Evolutionary conservation across 1,140 invertebrate genomes (phyloP).

Genomic region (Brachionus angularis): DNA sequence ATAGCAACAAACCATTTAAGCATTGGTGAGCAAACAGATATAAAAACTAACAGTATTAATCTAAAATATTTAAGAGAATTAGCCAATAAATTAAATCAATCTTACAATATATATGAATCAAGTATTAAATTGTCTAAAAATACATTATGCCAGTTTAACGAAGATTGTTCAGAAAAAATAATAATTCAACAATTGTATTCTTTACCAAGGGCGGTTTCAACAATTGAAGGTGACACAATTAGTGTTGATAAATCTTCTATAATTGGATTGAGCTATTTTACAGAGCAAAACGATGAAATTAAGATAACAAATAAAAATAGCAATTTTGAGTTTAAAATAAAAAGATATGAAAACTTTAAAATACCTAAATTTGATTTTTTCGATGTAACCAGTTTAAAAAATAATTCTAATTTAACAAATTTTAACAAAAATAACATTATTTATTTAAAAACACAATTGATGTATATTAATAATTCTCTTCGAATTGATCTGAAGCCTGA

Average conservation of each 20-base stretch:
- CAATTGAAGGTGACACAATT: background rate
- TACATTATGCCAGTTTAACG: too few species aligned
- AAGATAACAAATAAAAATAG: background rate
- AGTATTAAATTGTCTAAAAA: too few species aligned
- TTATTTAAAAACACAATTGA: background rate
- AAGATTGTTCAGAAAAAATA: too few species aligned
- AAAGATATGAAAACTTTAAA: background rate
- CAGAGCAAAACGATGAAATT: background rate
- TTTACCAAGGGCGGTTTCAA: too few species aligned
- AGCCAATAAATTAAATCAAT: background rate
- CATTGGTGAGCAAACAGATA: background rate
- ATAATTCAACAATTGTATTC: too few species aligned
- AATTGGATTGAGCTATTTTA: background rate
- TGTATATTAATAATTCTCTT: background rate
- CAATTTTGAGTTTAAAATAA: background rate
- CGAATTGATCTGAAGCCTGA: background rate
- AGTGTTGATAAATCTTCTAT: background rate
- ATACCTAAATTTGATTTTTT: background rate
- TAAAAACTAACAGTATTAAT: background rate
- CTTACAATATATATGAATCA: too few species aligned
- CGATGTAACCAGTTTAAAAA: background rate
- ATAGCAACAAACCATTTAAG: background rate
- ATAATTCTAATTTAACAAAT: background rate
- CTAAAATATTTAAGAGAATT: background rate
- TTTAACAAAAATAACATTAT: background rate